Evolutionary conservation across 2,888 invertebrate species (phyloP).

Genomic region (Thyatira batis): DNA sequence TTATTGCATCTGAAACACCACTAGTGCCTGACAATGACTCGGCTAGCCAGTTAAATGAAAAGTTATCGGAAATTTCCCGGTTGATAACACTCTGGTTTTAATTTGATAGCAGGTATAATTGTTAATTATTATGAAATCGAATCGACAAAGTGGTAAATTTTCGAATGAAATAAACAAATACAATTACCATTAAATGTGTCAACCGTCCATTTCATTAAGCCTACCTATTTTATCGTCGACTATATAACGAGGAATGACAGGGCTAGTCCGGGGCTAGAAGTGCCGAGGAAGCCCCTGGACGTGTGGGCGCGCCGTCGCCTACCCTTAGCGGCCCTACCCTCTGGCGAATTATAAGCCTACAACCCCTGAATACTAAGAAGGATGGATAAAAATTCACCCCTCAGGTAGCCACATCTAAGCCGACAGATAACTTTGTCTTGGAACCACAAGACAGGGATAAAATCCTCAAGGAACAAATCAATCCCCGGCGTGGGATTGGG

Average conservation of each 20-base stretch:
- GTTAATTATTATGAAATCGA: background rate
- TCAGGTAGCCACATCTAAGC: constrained; percentile 72
- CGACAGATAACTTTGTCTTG: constrained; percentile 66
- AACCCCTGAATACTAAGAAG: constrained; percentile 71
- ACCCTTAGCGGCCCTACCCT: constrained; percentile 65
- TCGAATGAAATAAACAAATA: background rate
- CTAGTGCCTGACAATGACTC: constrained; percentile 48
- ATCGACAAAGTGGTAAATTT: background rate
- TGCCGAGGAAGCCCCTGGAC: constrained; percentile 46
- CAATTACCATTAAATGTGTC: constrained; percentile 5
- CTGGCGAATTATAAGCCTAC: constrained; percentile 72
- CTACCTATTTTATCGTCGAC: constrained; percentile 32
- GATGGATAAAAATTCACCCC: constrained; percentile 70
- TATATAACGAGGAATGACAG: constrained; percentile 56
- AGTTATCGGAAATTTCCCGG: constrained; percentile 27
- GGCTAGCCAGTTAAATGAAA: constrained; percentile 36
- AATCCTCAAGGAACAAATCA: constrained; percentile 69
- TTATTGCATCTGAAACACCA: constrained; percentile 61
- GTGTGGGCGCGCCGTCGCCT: constrained; percentile 52
- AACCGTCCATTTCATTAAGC: constrained; percentile 14
- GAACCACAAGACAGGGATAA: constrained; percentile 55
- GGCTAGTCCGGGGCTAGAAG: constrained; percentile 6
- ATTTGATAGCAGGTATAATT: background rate
- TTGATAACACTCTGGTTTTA: background rate
- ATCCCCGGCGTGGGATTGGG: constrained; percentile 57